Evolutionary conservation across 1,140 invertebrate genomes (phyloP).

Genomic region (Micrasema minimum): DNA sequence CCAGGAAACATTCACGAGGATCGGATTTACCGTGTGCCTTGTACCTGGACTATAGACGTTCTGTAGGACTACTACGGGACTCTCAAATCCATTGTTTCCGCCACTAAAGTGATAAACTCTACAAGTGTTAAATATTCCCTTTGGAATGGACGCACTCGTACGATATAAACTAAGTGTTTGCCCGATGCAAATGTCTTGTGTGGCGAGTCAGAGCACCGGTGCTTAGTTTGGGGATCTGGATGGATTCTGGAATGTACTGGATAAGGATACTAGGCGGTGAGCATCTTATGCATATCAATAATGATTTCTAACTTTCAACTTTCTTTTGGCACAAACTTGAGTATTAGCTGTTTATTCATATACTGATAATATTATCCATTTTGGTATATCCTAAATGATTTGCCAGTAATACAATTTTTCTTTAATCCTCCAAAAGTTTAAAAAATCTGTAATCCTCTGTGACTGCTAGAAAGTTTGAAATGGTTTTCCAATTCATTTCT

Average conservation of each 20-base stretch:
- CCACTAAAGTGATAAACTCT: slow-evolving; percentile 14
- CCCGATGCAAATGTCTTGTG: background rate
- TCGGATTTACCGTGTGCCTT: slow-evolving; percentile 2
- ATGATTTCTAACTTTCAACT: slow-evolving; percentile 24
- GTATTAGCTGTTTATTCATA: no score
- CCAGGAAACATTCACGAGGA: slow-evolving; percentile 26
- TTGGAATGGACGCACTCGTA: no score
- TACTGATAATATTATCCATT: no score
- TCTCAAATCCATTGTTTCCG: background rate
- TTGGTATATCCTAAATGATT: no score
- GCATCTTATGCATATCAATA: slow-evolving; percentile 22
- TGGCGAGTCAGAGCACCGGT: background rate
- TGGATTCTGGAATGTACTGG: background rate
- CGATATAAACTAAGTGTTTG: no score
- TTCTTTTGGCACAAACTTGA: background rate
- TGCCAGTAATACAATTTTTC: no score
- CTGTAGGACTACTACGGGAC: background rate
- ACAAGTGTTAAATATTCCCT: background rate
- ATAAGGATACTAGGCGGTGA: slow-evolving; percentile 28
- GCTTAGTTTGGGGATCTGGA: background rate
- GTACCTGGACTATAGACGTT: background rate
- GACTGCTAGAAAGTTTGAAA: slow-evolving; percentile 12
- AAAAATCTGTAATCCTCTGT: background rate
- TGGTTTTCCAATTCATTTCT: slow-evolving; percentile 18
- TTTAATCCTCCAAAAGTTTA: no score